phyloP scores from a whole-genome alignment of 1,140 invertebrate species.

The Bombus pascuorum region DNA sequence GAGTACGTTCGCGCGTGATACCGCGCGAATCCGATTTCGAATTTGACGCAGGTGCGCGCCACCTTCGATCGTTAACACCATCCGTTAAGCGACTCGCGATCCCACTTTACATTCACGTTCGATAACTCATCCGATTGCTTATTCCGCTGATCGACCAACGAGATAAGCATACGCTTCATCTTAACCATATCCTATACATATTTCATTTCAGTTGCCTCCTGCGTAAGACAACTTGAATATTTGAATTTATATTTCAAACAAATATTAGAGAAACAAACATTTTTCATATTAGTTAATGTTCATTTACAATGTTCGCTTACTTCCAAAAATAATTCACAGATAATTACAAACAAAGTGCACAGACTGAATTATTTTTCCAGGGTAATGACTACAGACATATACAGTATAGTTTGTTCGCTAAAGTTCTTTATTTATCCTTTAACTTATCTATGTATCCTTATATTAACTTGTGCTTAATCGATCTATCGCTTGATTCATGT shows the following conservation, averaged over 20 bases:
- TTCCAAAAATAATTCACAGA: constrained; percentile 8
- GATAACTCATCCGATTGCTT: not conserved
- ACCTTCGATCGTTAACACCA: not conserved
- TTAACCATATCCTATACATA: no score
- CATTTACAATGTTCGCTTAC: not conserved
- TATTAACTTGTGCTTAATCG: constrained; percentile 68
- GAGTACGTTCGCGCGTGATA: not conserved
- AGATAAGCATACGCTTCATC: constrained; percentile 2
- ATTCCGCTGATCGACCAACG: not conserved
- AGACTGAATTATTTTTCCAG: not conserved
- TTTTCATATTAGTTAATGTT: not conserved
- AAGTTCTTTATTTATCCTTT: constrained; percentile 48
- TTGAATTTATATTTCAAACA: not conserved
- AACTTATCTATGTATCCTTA: constrained; percentile 45
- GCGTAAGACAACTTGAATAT: no score
- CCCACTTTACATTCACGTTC: not conserved
- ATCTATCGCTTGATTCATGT: constrained; percentile 51
- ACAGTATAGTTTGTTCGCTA: constrained; percentile 16
- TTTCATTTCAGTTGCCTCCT: no score
- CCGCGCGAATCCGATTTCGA: not conserved
- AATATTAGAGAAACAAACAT: not conserved
- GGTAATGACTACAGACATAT: not conserved
- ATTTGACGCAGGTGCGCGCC: not conserved
- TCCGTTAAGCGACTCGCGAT: constrained; percentile 17
- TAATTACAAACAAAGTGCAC: not conserved